phyloP scores from a whole-genome alignment of 2,888 invertebrate species.

The Plemyria rubiginata region DNA sequence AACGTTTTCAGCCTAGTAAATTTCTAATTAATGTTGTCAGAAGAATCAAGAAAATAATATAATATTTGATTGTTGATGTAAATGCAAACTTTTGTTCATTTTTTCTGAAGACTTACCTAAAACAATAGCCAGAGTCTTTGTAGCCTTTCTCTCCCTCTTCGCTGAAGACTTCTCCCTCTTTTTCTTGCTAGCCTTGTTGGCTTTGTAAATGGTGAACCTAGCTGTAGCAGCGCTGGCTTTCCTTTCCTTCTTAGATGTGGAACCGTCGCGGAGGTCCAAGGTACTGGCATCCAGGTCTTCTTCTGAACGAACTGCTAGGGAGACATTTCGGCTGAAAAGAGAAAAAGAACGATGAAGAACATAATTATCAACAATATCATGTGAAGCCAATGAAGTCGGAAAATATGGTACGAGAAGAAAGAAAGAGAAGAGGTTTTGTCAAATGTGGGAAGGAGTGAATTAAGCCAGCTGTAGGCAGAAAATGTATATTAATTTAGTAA shows the following conservation, averaged over 20 bases:
- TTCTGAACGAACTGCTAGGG: constrained; percentile 77
- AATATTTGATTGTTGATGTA: too few relatives aligned
- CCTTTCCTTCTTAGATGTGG: constrained; percentile 88
- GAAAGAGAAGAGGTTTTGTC: too few relatives aligned
- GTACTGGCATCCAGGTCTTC: constrained; percentile 72
- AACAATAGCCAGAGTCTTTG: constrained; percentile 99
- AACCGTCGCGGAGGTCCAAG: constrained; percentile 73
- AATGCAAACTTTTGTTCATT: too few relatives aligned
- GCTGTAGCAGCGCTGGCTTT: constrained; percentile 88
- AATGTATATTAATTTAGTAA: too few relatives aligned
- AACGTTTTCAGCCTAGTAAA: too few relatives aligned
- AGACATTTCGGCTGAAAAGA: constrained; percentile 78
- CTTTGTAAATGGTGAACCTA: constrained; percentile 96
- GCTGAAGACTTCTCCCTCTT: constrained; percentile 97
- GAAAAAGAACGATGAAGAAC: background rate
- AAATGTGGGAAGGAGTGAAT: too few relatives aligned
- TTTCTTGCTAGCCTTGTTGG: constrained; percentile 97
- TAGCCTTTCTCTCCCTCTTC: constrained; percentile 98
- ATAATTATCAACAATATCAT: too few relatives aligned
- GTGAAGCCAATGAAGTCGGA: too few relatives aligned
- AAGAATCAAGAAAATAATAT: too few relatives aligned
- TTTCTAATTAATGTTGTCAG: too few relatives aligned
- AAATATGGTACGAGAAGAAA: too few relatives aligned
- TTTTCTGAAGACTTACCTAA: constrained; percentile 87
- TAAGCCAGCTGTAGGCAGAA: too few relatives aligned